Percentiles rank a stretch among this genome's conserved stretches.
Evolutionary conservation across 2,797 vertebrate genomes (phyloP).

Genomic region (Pteronotus mesoamericanus): DNA sequence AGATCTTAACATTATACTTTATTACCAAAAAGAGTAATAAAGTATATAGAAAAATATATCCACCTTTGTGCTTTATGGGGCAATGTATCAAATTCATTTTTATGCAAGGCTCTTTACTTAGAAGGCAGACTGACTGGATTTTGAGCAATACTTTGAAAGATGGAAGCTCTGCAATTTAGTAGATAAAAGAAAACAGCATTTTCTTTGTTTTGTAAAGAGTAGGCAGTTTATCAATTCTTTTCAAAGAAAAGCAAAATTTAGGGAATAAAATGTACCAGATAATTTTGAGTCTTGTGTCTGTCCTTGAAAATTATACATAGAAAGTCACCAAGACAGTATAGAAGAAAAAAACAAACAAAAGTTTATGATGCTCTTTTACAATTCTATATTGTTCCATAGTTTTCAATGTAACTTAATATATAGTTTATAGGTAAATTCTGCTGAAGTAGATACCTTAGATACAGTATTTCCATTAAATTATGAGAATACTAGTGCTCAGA

Average conservation of each 20-base stretch:
- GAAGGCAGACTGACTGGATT: conserved; percentile 39
- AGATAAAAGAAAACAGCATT: conserved; percentile 62
- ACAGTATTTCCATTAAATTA: not conserved
- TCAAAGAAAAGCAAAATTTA: conserved; percentile 54
- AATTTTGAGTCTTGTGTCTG: conserved; percentile 42
- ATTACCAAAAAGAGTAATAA: not conserved
- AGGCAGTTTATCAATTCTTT: conserved; percentile 51
- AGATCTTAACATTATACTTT: conserved; percentile 6
- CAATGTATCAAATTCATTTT: conserved; percentile 36
- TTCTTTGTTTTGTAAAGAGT: conserved; percentile 59
- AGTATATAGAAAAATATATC: not conserved
- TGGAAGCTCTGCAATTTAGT: conserved; percentile 44
- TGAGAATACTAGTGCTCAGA: not conserved
- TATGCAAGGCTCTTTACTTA: conserved; percentile 48
- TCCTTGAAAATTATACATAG: conserved; percentile 39
- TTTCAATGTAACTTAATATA: not conserved
- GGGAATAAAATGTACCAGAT: conserved; percentile 39
- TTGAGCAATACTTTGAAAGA: conserved; percentile 54
- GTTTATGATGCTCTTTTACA: not conserved
- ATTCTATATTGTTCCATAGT: not conserved
- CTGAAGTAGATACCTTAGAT: not conserved
- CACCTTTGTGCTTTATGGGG: conserved; percentile 20
- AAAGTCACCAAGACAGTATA: not conserved
- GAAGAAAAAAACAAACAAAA: not conserved
- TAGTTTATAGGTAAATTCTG: not conserved